A percentile compares a stretch with the other conserved stretches of the same genome.
phyloP scores from a whole-genome alignment of 2,888 invertebrate genomes.

The Ormyrus pomaceus region DNA sequence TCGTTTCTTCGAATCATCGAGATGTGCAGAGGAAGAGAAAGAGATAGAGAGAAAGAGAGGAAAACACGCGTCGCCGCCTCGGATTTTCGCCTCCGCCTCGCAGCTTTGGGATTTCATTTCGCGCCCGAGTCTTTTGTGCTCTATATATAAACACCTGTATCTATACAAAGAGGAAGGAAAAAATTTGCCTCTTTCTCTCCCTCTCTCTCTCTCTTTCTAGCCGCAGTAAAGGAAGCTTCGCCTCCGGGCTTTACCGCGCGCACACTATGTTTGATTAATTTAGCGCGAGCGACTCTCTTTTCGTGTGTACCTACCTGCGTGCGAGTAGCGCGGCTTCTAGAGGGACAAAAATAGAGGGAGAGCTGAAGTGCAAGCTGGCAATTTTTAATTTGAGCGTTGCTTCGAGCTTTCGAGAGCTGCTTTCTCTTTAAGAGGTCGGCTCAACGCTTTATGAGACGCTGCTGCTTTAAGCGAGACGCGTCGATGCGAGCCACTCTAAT shows the following conservation, averaged over 20 bases:
- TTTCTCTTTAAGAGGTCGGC: too few species aligned
- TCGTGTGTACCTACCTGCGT: too few species aligned
- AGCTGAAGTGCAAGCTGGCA: too few species aligned
- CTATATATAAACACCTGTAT: neutral
- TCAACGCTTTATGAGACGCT: too few species aligned
- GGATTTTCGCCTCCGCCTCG: constrained; percentile 12
- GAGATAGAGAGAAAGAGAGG: neutral
- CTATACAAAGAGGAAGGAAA: neutral
- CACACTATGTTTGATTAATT: constrained; percentile 30
- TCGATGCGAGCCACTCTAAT: too few species aligned
- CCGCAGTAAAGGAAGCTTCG: neutral
- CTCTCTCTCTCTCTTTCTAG: too few species aligned
- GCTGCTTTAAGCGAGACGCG: too few species aligned
- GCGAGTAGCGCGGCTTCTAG: too few species aligned
- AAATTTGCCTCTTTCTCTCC: neutral
- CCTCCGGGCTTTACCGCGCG: neutral
- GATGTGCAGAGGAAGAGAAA: neutral
- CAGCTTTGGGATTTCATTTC: constrained; percentile 7
- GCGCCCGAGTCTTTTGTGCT: neutral
- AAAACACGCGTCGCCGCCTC: neutral
- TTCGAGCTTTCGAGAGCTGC: too few species aligned
- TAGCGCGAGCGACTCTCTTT: neutral
- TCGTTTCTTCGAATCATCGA: neutral
- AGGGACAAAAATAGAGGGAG: too few species aligned
- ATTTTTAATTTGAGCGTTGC: too few species aligned